A percentile compares a stretch with the other conserved stretches of the same genome.
phyloP scores from a whole-genome alignment of 2,113 vertebrate species.

The Electrona antarctica region DNA sequence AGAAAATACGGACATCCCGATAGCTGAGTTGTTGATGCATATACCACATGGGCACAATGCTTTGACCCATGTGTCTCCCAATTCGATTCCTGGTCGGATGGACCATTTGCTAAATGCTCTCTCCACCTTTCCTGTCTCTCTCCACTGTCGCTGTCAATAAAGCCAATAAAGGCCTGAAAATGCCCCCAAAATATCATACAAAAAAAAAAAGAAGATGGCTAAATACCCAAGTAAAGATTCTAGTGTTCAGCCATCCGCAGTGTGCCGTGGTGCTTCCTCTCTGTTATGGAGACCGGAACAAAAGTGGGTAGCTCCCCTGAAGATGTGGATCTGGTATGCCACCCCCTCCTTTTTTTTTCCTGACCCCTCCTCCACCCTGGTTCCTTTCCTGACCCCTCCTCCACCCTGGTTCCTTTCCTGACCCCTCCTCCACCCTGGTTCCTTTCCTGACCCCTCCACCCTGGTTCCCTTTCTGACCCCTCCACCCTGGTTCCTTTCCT shows the following conservation, averaged over 20 bases:
- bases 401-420: constrained; percentile 57
- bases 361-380: constrained; percentile 36
- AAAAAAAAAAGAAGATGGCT: no score
- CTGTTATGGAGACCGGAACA: background rate
- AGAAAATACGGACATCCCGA: no score
- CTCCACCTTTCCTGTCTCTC: no score
- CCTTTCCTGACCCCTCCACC: constrained; percentile 54
- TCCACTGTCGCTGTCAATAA: no score
- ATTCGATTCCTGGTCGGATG: no score
- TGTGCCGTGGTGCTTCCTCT: constrained; percentile 9
- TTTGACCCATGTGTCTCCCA: no score
- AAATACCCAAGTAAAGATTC: background rate
- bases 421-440: constrained; percentile 30
- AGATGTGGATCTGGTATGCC: background rate
- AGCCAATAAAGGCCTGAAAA: no score
- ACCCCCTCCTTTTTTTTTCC: constrained; percentile 78
- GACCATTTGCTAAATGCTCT: no score
- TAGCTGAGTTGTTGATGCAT: no score
- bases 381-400: constrained; percentile 49
- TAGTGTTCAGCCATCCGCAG: background rate
- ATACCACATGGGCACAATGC: no score
- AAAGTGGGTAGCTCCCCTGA: constrained; percentile 14
- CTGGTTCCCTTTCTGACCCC: no score
- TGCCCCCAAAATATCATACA: no score
- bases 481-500: constrained; percentile 54